Evolutionary conservation across 2,113 vertebrate genomes (phyloP), one percentile per base, ranked within the genome.

Genomic region (Notarius lentiginosus): DNA sequence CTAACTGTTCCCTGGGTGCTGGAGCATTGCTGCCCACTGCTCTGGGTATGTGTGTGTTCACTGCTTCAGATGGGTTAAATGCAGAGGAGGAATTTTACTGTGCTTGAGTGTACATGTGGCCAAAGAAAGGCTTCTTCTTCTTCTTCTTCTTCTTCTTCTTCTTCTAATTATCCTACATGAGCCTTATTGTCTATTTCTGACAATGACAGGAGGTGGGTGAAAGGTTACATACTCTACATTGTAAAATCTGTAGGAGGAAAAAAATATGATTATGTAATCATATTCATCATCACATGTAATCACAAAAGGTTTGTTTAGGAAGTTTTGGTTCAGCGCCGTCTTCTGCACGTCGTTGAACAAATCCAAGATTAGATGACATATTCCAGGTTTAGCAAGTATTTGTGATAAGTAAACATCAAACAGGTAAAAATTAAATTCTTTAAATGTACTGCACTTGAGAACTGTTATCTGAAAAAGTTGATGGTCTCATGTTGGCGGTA

Each of bases 111-210:
- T 41, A 41, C 34, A 41, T 41, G 2, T 41, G 34, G 3, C 34
- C 34, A 41, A 41, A 41, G 34, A 41, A 41, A 41, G 34, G 34
- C n/a, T n/a, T n/a, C n/a, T n/a, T n/a, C n/a, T n/a, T n/a, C 34
- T 41, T 41, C 34, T 41, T 41, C 34, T 0, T 41, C 34, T 41
- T 41, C 34, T 34, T 34, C 34, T 34, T 34, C 34, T 34, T 34
- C 34, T 34, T 34, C 2, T 41, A 79, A 79, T 58, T 58, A 79
- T 79, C 77, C 76, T 58, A 58, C 77, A 79, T 56, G 53, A 79
- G 53, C 51, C 27, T 30, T 34, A 58, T 20, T 58, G 53, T 79
- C 27, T 79, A 58, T 58, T 79, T 58, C 77, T 30, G 77, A 17
- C 77, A 30, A 30, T 34, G n/a, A 10, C 75, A 77, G 75, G 24